A percentile compares a stretch with the other conserved stretches of the same genome.
Evolutionary conservation across 1,140 invertebrate genomes (phyloP).

Genomic region (Pachyrhynchus sulphureomaculatus): DNA sequence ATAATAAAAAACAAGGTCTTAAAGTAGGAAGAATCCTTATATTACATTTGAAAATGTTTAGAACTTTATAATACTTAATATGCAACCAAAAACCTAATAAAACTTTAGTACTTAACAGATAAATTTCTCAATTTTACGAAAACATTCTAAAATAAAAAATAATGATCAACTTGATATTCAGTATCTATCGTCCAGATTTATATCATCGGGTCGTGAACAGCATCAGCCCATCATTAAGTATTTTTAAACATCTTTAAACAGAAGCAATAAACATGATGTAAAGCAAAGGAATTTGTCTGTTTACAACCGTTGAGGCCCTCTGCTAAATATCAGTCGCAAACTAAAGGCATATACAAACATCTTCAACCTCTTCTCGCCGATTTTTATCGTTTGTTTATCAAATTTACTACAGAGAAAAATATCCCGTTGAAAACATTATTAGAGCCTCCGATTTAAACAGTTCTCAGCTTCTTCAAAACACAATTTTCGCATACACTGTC

Average conservation of each 20-base stretch:
- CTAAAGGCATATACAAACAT: conserved; percentile 32
- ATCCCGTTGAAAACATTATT: conserved; percentile 33
- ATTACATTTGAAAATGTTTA: too few relatives aligned
- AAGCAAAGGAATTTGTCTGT: conserved; percentile 26
- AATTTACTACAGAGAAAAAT: conserved; percentile 24
- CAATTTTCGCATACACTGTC: conserved; percentile 15
- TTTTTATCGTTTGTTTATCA: conserved; percentile 33
- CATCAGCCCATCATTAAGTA: background rate
- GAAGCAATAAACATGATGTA: conserved; percentile 23
- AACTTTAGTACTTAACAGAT: too few relatives aligned
- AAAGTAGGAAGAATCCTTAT: too few relatives aligned
- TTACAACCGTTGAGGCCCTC: conserved; percentile 12
- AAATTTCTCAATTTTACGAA: too few relatives aligned
- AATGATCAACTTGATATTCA: too few relatives aligned
- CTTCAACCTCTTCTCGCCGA: conserved; percentile 23
- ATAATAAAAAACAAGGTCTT: too few relatives aligned
- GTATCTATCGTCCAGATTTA: too few relatives aligned
- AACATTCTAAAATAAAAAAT: too few relatives aligned
- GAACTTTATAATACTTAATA: too few relatives aligned
- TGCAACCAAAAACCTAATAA: too few relatives aligned
- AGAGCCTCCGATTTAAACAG: conserved; percentile 27
- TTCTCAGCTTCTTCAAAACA: conserved; percentile 19
- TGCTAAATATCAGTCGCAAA: conserved; percentile 33
- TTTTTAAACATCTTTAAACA: conserved; percentile 6
- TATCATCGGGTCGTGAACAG: too few relatives aligned